A percentile compares a stretch with the other conserved stretches of the same genome.
Evolutionary conservation across 2,888 invertebrate genomes (phyloP).

Genomic region (Rhagonycha lutea): DNA sequence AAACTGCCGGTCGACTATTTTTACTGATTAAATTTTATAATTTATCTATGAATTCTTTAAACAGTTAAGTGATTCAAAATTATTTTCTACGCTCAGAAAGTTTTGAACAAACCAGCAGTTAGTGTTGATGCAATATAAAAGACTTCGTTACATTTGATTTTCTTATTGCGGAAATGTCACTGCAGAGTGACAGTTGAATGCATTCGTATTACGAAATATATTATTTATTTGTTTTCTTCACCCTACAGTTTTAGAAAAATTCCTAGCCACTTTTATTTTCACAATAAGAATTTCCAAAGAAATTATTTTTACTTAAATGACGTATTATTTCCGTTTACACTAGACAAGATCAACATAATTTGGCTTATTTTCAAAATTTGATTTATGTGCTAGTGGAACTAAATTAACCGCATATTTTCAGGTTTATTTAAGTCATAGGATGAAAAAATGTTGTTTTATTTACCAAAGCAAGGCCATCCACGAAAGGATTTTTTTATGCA

Average conservation of each 20-base stretch:
- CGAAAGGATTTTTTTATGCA: too few relatives aligned
- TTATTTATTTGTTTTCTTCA: neutral
- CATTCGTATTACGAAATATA: too few relatives aligned
- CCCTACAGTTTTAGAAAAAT: neutral
- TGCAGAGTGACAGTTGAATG: too few relatives aligned
- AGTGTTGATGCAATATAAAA: too few relatives aligned
- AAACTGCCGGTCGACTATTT: too few relatives aligned
- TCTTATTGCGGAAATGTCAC: too few relatives aligned
- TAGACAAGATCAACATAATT: neutral
- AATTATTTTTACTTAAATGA: neutral
- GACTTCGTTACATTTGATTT: too few relatives aligned
- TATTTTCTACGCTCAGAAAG: too few relatives aligned
- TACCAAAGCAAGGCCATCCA: neutral
- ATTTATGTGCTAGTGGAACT: neutral
- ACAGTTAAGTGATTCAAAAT: too few relatives aligned
- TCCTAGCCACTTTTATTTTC: neutral
- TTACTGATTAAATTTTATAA: too few relatives aligned
- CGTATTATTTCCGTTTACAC: neutral
- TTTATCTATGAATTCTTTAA: too few relatives aligned
- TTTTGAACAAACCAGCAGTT: too few relatives aligned
- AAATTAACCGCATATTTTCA: neutral
- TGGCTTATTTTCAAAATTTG: neutral
- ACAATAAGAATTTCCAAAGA: neutral
- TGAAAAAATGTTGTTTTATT: neutral
- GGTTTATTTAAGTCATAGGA: neutral